Evolutionary conservation across 2,113 vertebrate species (phyloP), one percentile per base, ranked within the genome.

Genomic region (Pollachius pollachius): DNA sequence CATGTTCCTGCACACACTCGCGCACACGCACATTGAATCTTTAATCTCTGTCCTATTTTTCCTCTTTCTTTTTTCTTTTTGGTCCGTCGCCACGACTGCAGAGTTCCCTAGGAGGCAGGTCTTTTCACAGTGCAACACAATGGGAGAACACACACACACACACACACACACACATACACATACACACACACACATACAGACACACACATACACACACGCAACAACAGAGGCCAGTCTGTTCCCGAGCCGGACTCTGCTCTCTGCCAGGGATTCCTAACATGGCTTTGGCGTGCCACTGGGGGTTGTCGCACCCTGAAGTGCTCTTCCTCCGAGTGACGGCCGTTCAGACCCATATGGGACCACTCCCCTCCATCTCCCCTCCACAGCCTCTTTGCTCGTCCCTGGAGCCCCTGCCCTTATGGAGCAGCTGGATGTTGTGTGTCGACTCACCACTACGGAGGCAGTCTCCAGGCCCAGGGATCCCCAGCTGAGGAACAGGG

Each of bases 401-500:
- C 41, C 19, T 23, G 3, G 30, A 4, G 30, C 6, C 30, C 30
- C 30, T 34, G 65, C 7, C n/a, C 48, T 71, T 63, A 18, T 59
- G 57, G 19, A 70, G 59, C 73, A n/a, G 63, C 34, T 52, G 70
- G 48, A 62, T 59, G 54, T 64, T 77, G 58, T 66, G 65, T 83
- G 58, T 65, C 65, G 82, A 94, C 95, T 93, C 88, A 96, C 95
- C 93, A 96, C 93, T 0, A 95, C 95, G 4, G 94, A 90, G 62
- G 95, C 94, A 0, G 94, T 95, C 89, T 96, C 95, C 78, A 96
- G 82, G 16, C 95, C 95, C 89, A 96, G 88, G 67, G 95, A 95
- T 70, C 94, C 94, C 95, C 95, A 96, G 88, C 95, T 96, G 15
- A 96, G 92, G 85, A 96, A 90, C 12, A 96, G 92, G 70, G 94